These are phyloP conservation scores for Aplodontia rufa DNA, from an alignment of 2,113 vertebrate genomes.

Conservation along the genomic window DNA sequence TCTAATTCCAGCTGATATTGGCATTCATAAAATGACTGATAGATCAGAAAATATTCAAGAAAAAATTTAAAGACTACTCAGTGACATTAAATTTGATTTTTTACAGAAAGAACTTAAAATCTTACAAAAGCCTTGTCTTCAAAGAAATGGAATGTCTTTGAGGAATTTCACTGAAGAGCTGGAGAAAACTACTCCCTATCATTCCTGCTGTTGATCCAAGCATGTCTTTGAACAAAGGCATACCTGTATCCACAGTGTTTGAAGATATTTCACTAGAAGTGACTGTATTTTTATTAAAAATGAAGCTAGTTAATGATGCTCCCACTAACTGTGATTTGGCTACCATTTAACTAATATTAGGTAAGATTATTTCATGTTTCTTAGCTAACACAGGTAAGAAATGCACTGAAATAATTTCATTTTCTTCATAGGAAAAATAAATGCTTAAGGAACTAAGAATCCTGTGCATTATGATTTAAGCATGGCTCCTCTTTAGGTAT, in stretches of 20 bases:
- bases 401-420: neutral
- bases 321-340: neutral
- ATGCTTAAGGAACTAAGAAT: too few relatives aligned
- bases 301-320: neutral
- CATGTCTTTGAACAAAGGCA: neutral
- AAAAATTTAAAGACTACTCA: neutral
- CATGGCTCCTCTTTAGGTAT: neutral
- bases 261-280: neutral
- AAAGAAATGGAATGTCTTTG: too few relatives aligned
- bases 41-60: neutral
- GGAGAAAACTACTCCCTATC: neutral
- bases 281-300: neutral
- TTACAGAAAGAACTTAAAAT: neutral
- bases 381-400: neutral
- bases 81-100: constrained; percentile 15
- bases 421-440: neutral
- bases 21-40: neutral
- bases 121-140: too few relatives aligned
- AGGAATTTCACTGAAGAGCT: neutral
- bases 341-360: neutral
- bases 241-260: neutral
- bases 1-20: neutral
- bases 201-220: neutral
- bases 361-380: neutral
- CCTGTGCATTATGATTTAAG: neutral